Percentiles rank a stretch among this genome's conserved stretches.
phyloP scores from a whole-genome alignment of 2,888 invertebrate genomes.

The Mesorhabditis spiculigera region DNA sequence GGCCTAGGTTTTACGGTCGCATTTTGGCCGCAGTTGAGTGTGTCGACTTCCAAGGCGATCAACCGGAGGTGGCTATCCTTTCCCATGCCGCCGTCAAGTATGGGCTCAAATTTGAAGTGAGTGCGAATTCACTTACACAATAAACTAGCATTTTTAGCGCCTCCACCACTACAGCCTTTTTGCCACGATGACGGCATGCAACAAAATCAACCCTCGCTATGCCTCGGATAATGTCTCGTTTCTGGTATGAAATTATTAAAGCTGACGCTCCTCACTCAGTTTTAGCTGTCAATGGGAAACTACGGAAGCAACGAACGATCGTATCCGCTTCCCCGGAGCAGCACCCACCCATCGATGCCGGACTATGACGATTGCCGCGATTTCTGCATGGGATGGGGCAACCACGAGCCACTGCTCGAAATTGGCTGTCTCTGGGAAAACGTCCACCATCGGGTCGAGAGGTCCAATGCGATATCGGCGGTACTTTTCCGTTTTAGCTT shows the following conservation, averaged over 20 bases:
- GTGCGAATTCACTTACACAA: neutral
- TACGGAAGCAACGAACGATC: slow-evolving; percentile 23
- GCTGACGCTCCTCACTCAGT: slow-evolving; percentile 11
- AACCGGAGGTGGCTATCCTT: slow-evolving; percentile 21
- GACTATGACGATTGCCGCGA: slow-evolving; percentile 40
- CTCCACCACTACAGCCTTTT: slow-evolving; percentile 29
- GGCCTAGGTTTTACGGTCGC: slow-evolving; percentile 37
- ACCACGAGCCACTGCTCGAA: slow-evolving; percentile 46
- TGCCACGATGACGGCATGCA: slow-evolving; percentile 41
- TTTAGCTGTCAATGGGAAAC: slow-evolving; percentile 28
- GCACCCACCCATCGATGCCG: slow-evolving; percentile 30
- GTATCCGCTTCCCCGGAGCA: neutral
- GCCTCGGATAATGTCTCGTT: slow-evolving; percentile 33
- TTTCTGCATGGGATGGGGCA: slow-evolving; percentile 55
- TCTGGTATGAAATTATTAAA: slow-evolving; percentile 21
- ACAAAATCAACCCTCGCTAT: slow-evolving; percentile 44
- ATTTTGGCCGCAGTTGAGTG: slow-evolving; percentile 35
- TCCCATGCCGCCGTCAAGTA: slow-evolving; percentile 22
- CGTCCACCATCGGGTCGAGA: slow-evolving; percentile 36
- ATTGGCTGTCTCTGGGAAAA: slow-evolving; percentile 39
- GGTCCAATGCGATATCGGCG: slow-evolving; percentile 37
- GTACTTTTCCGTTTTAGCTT: slow-evolving; percentile 12
- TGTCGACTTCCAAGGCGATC: slow-evolving; percentile 32
- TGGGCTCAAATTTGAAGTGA: slow-evolving; percentile 25
- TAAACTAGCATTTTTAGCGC: slow-evolving; percentile 13